Base-by-base conservation (phyloP, 2,113 vertebrate genomes). In the Xiphorhynchus elegans region DNA sequence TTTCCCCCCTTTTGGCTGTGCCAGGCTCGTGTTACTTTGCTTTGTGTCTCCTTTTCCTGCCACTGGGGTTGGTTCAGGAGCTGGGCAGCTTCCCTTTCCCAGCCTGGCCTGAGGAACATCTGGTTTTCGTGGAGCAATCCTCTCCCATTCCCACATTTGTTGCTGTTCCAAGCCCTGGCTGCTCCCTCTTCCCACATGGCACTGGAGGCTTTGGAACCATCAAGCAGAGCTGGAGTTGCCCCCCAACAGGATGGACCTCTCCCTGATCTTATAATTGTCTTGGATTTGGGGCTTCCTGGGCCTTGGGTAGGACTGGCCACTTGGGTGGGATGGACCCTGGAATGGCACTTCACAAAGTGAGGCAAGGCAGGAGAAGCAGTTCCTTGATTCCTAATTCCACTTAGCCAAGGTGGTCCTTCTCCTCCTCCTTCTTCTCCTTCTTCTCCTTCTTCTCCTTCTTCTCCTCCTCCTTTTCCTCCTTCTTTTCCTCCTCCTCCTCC, bases 351-450 rank as follows among this genome's bases (percentile, higher is more conserved):
- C 9, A 4, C 10, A 2, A 17, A 62, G 24, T 17, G 8, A 19
- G 1, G 0, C 0, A 0, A 46, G 39, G 17, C 17, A 11, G 44
- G 66, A 49, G 28, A 0, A 0, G 40, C 42, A 55, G 0, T 5
- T 58, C 69, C 0, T 0, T 3, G 2, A 46, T 40, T 13, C 17
- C 47, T 6, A 1, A 1, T 1, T 50, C 29, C 40, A 15, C 37
- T 33, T 31, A 0, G 2, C 40, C 69, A 9, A 4, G 44, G 35
- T 46, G 49, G 8, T 64, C n/a, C 46, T 25, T 10, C 31, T 40
- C 44, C 31, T 40, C 37, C 37, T 37, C 9, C 37, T 37, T 9
- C 37, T 37, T 37, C 37, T 37, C 37, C 9, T 37, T 9, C 37
- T 37, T 37, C 37, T 37, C 37, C 37, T 37, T 37, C 37, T 37